phyloP scores from a whole-genome alignment of 2,797 vertebrate genomes.

The Epinephelus awoara region DNA sequence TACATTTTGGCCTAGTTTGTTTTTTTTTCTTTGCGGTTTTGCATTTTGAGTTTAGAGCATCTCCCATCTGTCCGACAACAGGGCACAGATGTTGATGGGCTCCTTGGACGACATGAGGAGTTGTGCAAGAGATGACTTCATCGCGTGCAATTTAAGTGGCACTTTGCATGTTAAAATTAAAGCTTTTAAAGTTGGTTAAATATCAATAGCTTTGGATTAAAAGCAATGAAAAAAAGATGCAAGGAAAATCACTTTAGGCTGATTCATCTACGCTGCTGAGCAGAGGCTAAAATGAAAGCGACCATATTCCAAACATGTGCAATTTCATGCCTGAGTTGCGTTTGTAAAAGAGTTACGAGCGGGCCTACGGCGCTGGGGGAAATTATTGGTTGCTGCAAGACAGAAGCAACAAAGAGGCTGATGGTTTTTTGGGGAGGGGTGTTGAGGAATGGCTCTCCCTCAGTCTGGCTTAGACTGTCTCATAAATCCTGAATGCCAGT shows the following conservation, averaged over 20 bases:
- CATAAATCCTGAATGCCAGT: slow-evolving; percentile 72
- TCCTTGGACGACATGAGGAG: slow-evolving; percentile 42
- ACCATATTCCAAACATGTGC: slow-evolving; percentile 56
- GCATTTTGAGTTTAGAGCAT: slow-evolving; percentile 41
- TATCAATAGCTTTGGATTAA: slow-evolving; percentile 21
- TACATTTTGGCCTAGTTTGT: slow-evolving; percentile 63
- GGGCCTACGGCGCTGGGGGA: slow-evolving; percentile 37
- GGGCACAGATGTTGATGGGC: slow-evolving; percentile 68
- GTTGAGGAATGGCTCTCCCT: slow-evolving; percentile 41
- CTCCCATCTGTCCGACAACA: slow-evolving; percentile 66
- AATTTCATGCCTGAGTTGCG: slow-evolving; percentile 73
- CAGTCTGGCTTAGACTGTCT: slow-evolving; percentile 61
- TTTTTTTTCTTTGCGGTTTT: slow-evolving; percentile 34
- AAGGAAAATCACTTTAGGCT: slow-evolving; percentile 19
- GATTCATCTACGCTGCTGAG: slow-evolving; percentile 14
- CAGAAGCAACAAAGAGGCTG: slow-evolving; percentile 60
- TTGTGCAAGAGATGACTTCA: slow-evolving; percentile 35
- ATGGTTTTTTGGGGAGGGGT: slow-evolving; percentile 35
- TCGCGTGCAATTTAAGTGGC: not conserved
- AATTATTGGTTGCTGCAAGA: slow-evolving; percentile 58
- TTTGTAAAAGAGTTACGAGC: slow-evolving; percentile 74
- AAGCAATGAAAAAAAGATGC: not conserved
- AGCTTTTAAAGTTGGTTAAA: slow-evolving; percentile 11
- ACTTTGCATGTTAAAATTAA: not conserved
- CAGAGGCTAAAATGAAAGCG: slow-evolving; percentile 27